Evolutionary conservation across 2,113 vertebrate genomes (phyloP).

Genomic region (Ciconia maguari): DNA sequence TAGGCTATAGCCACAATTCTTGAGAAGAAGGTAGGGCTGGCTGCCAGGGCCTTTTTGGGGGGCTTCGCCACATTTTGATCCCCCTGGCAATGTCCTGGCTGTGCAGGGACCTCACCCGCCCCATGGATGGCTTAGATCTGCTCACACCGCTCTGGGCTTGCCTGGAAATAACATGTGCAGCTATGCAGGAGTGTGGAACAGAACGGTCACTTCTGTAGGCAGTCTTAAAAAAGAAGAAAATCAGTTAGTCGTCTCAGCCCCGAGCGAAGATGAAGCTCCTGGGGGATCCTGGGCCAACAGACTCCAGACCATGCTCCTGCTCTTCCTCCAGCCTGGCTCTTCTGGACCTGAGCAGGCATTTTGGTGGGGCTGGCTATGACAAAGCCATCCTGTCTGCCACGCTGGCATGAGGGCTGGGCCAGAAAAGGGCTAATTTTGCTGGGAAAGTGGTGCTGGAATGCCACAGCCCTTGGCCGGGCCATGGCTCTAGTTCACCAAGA

Average conservation of each 20-base stretch:
- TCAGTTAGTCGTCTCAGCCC: rapidly evolving
- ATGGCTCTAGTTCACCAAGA: not conserved
- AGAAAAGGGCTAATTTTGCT: not conserved
- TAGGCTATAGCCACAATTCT: not conserved
- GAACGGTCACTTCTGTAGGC: not conserved
- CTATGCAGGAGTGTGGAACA: not conserved
- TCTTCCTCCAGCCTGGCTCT: not conserved
- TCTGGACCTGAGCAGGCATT: not conserved
- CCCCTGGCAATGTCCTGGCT: not conserved
- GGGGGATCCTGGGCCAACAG: not conserved
- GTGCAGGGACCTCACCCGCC: not conserved
- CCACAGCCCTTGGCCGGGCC: rapidly evolving
- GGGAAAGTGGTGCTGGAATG: not conserved
- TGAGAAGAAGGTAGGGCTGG: not conserved
- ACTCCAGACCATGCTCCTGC: rapidly evolving
- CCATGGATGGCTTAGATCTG: not conserved
- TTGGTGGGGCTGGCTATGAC: not conserved
- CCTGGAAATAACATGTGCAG: not conserved
- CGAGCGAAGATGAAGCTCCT: not conserved
- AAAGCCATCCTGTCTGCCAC: not conserved
- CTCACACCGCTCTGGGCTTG: rapidly evolving
- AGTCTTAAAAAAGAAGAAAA: not conserved
- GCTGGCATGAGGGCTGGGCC: not conserved
- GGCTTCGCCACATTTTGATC: not conserved
- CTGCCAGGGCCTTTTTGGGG: not conserved